Base-by-base conservation (phyloP, 2,888 invertebrate genomes). In the Acronicta alni region DNA sequence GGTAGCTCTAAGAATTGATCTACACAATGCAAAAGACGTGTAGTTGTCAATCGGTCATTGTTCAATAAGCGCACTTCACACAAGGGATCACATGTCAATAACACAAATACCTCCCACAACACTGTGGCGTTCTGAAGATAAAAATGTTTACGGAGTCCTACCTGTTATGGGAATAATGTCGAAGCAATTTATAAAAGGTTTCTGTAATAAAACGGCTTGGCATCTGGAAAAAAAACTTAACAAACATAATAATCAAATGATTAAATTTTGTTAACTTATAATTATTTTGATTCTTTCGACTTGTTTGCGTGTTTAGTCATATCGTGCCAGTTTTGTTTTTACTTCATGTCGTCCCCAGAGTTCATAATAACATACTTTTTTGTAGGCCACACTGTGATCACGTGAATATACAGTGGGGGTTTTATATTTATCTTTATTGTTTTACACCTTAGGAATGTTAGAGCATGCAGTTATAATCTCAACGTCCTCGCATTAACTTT, bases 51-150 rank as follows among this genome's bases (percentile, higher is more conserved):
- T 17, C 52, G 14, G 32, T 18, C 41, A 51, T 69, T 63, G 70
- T 73, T 63, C 62, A 56, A 45, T 57, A 39, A 57, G 38, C 57
- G 43, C 47, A 55, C 51, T 72, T 55, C 49, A 63, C 57, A 64
- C 44, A 58, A 20, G 35, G 54, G 43, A 62, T 66, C 61, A 51
- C 7, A 57, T 67, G 61, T 66, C 77, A 62, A 60, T 62, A 71
- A 54, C 51, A 54, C 51, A 63, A 16, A 47, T 38, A 48, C 39
- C 37, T 18, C 16, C 39, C 45, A 23, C 48, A 56, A 60, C 42
- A 55, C 51, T 46, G 53, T 18, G 47, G 35, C 26, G 12, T 51
- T 46, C 60, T 66, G 32, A 67, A 49, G 45, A 53, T 55, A 61
- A 57, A 72, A 58, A 54, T 54, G 53, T 69, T 73, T 58, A 68